Evolutionary conservation across 2,888 invertebrate genomes (phyloP), one percentile per base, ranked within the genome.

Genomic region (Lithophane socia): DNA sequence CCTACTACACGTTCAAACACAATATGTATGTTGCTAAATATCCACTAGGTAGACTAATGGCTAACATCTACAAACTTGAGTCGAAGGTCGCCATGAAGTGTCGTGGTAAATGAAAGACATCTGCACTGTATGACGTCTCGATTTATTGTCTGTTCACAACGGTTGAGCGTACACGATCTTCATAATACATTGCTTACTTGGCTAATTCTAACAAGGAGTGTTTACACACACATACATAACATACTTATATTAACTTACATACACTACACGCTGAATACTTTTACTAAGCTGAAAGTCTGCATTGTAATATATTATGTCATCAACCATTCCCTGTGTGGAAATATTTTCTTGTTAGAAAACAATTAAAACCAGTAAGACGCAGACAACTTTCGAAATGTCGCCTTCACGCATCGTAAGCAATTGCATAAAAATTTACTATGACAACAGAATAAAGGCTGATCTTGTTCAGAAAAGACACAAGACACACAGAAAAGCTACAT

Each of bases 361-460:
- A 42, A 73, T 60, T 71, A 67, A 64, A 67, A 78, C 49, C 64
- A 78, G 63, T 75, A 65, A 79, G 79, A 75, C 67, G 52, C 54
- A 60, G 71, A 64, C 66, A 67, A 80, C 82, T 83, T 82, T 87
- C 76, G 72, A 82, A 84, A 70, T 74, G 66, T 83, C 71, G 69
- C 84, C 86, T 86, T 84, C 84, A 86, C 82, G 87, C 80, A 75
- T 86, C 79, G 75, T 61, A 61, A 73, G 52, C 47, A 70, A 70
- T 67, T 58, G 58, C 61, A 82, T 69, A 82, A 87, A 87, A 87
- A 86, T 2, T 54, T 29, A 65, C 65, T 21, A 44, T 68, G 65
- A 77, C 64, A 73, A 73, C 54, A 65, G 44, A 78, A 74, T 65
- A 58, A 65, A 77, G 64, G 63, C 47, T 56, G 65, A 63, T 74